These are phyloP conservation scores for Caenorhabditis sp. DNA, from an alignment of 2,888 invertebrate species.

Conservation along the genomic window DNA sequence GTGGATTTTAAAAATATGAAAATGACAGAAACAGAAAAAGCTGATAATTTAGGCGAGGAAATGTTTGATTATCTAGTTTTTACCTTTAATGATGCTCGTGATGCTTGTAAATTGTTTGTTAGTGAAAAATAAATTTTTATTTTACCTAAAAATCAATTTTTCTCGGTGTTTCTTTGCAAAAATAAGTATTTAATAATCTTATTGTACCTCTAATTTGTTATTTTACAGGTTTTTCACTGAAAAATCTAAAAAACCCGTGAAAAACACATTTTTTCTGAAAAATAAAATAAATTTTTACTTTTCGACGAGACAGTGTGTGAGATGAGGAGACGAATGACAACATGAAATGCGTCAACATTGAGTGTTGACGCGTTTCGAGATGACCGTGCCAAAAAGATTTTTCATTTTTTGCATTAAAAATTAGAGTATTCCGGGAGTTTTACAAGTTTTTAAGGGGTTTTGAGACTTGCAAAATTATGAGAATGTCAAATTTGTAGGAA, in stretches of 20 bases:
- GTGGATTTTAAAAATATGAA: constrained; percentile 27
- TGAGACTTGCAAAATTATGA: background rate
- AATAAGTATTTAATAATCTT: no score
- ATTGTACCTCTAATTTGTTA: no score
- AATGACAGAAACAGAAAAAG: constrained; percentile 8
- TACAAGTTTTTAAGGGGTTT: constrained; percentile 3
- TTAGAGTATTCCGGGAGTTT: background rate
- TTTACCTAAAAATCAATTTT: no score
- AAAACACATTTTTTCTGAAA: no score
- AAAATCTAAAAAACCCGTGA: no score
- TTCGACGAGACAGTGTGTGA: constrained; percentile 2
- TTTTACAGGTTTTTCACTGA: no score
- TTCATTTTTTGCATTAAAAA: constrained; percentile 6
- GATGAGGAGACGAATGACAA: constrained; percentile 7
- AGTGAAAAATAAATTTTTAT: background rate
- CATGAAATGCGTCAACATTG: constrained; percentile 18
- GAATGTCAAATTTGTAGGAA: background rate
- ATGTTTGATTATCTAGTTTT: constrained; percentile 14
- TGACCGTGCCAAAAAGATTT: constrained; percentile 37
- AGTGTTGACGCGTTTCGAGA: constrained; percentile 33
- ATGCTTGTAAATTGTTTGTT: background rate
- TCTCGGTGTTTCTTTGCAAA: no score
- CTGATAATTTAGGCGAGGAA: constrained; percentile 14
- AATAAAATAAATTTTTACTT: background rate
- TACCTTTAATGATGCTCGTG: constrained; percentile 16